Base-by-base conservation (phyloP, 2,888 invertebrate species). In the Atethmia centrago region DNA sequence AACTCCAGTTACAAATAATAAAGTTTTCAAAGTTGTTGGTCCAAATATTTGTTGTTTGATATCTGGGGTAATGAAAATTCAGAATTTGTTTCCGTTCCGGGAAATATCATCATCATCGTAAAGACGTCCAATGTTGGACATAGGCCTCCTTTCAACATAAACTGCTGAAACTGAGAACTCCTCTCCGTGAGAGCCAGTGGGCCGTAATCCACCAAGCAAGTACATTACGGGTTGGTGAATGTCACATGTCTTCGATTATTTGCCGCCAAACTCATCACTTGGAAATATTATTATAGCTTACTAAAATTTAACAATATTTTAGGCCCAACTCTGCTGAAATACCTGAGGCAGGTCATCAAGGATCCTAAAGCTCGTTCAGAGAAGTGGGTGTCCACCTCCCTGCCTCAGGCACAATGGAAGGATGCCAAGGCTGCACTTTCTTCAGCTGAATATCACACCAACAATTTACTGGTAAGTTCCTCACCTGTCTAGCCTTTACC, bases 361-460 rank as follows among this genome's bases (percentile, higher is more conserved):
- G 88, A 96, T 0, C 97, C 98, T 0, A 98, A 97, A 87, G 92
- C 94, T 2, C 97, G 99, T 31, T 97, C 98, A 0, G 90, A 96
- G 0, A 97, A 97, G 77, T 99, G 99, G 99, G 93, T 99, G 14
- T 98, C 98, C 76, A 98, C 98, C 0, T 99, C 99, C 0, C 97
- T 98, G 3, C 98, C 98, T 0, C 97, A 97, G 78, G 91, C 94
- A 1, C 95, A 97, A 66, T 99, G 98, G 99, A 97, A 97, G 59
- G 96, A 97, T 1, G 93, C 97, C 0, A 96, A 97, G 49, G 97
- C 97, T 0, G 94, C 97, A 80, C 91, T 97, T 4, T 98, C 97
- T 2, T 98, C 98, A 0, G 98, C 99, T 3, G 98, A 98, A 85
- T 99, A 99, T 91, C 98, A 98, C 90, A 98, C 98, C 2, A 98